phyloP scores from a whole-genome alignment of 2,113 vertebrate genomes.

The Ophthalmolycus amberensis region DNA sequence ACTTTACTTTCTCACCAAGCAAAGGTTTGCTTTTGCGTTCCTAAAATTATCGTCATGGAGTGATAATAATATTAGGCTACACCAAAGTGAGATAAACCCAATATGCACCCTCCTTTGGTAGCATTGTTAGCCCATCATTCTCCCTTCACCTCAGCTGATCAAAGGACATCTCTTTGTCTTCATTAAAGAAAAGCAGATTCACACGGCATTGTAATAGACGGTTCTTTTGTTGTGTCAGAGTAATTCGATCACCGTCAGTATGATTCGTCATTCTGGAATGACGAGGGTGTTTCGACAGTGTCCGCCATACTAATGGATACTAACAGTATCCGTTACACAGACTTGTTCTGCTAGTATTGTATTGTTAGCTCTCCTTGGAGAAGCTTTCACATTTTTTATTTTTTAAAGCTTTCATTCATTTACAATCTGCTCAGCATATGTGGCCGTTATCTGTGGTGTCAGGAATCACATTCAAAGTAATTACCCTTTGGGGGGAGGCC shows the following conservation, averaged over 20 bases:
- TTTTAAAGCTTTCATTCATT: conserved; percentile 25
- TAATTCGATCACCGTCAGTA: conserved; percentile 38
- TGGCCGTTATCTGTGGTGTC: conserved; percentile 15
- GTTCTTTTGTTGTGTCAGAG: conserved; percentile 46
- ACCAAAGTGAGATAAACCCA: neutral
- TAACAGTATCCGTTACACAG: conserved; percentile 43
- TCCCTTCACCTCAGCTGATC: conserved; percentile 10
- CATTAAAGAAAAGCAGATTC: conserved; percentile 26
- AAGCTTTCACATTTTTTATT: neutral
- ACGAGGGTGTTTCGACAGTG: conserved; percentile 41
- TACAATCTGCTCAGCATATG: conserved; percentile 37
- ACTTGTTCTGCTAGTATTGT: conserved; percentile 48
- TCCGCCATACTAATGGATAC: conserved; percentile 34
- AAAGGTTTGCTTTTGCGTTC: conserved; percentile 5
- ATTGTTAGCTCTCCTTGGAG: conserved; percentile 7
- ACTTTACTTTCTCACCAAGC: neutral
- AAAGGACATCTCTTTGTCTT: conserved; percentile 25
- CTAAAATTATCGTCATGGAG: conserved; percentile 5
- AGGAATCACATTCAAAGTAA: conserved; percentile 30
- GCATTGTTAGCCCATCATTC: conserved; percentile 10
- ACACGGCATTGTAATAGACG: conserved; percentile 40
- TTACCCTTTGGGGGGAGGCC: conserved; percentile 11
- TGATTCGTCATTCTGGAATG: conserved; percentile 47
- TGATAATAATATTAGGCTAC: neutral
- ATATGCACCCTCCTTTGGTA: neutral